Percentiles rank a stretch among this genome's conserved stretches.
Evolutionary conservation across 1,140 invertebrate species (phyloP).

Genomic region (Oryctes rhinoceros): DNA sequence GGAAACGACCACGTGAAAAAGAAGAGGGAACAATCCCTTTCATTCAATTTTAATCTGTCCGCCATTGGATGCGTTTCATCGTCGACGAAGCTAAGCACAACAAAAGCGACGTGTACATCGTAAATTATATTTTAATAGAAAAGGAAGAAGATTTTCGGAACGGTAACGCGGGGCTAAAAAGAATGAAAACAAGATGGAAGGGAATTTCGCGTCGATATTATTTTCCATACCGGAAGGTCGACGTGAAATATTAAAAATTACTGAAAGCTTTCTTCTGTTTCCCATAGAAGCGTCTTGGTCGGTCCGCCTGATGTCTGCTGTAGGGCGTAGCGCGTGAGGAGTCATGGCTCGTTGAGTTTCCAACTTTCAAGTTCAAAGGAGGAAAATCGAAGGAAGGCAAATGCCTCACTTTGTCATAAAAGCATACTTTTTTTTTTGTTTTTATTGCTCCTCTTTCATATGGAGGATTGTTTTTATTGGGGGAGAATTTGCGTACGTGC

Average conservation of each 20-base stretch:
- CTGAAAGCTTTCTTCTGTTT: conserved; percentile 9
- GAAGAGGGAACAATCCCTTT: neutral
- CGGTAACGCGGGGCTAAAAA: neutral
- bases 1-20: neutral
- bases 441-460: neutral
- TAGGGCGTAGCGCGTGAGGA: neutral
- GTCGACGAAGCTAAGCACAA: neutral
- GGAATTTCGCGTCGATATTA: neutral
- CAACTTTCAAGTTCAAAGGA: neutral
- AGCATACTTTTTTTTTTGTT: neutral
- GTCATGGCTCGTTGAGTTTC: neutral
- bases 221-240: neutral
- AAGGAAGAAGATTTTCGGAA: neutral
- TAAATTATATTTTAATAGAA: conserved; percentile 1
- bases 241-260: conserved; percentile 30
- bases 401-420: neutral
- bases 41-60: neutral
- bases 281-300: neutral
- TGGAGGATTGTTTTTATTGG: neutral
- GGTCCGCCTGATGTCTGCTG: neutral
- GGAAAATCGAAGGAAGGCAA: neutral
- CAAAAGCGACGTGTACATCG: neutral
- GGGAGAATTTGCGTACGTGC: neutral
- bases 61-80: neutral
- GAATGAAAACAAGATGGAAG: neutral